These are phyloP conservation scores for Drymodes brunneopygia DNA, from an alignment of 2,113 vertebrate genomes.

Conservation along the genomic window DNA sequence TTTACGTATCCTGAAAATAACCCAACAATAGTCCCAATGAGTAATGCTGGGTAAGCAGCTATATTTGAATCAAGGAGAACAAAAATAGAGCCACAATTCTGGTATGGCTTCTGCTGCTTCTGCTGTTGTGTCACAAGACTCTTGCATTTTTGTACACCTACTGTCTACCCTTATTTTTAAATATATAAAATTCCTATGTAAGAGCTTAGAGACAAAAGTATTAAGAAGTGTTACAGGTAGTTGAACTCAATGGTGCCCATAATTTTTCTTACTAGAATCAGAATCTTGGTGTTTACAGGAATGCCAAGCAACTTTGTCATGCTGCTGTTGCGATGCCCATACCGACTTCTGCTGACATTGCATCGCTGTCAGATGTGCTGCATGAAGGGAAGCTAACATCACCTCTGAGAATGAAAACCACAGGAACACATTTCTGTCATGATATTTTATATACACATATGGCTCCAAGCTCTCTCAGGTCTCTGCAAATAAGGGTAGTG, in stretches of 20 bases:
- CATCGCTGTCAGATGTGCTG: background rate
- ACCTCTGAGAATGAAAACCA: background rate
- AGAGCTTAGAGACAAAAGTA: background rate
- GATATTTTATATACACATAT: background rate
- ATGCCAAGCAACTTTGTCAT: background rate
- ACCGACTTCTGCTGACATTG: background rate
- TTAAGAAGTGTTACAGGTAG: background rate
- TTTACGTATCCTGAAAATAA: background rate
- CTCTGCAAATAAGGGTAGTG: background rate
- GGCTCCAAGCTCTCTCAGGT: background rate
- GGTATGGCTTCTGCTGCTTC: background rate
- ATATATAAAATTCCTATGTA: background rate
- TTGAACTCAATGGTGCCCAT: background rate
- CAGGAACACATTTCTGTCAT: background rate
- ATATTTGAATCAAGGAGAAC: background rate
- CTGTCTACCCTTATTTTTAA: background rate
- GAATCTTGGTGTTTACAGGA: background rate
- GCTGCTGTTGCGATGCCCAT: background rate
- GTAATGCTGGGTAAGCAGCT: background rate
- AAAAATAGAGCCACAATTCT: background rate
- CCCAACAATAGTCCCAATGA: background rate
- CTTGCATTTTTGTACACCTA: background rate
- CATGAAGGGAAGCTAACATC: background rate
- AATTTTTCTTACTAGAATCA: background rate
- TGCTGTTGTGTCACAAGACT: background rate